Percentiles rank a stretch among this genome's conserved stretches.
Evolutionary conservation across 1,140 invertebrate species (phyloP).

Genomic region (Maconellicoccus hirsutus): DNA sequence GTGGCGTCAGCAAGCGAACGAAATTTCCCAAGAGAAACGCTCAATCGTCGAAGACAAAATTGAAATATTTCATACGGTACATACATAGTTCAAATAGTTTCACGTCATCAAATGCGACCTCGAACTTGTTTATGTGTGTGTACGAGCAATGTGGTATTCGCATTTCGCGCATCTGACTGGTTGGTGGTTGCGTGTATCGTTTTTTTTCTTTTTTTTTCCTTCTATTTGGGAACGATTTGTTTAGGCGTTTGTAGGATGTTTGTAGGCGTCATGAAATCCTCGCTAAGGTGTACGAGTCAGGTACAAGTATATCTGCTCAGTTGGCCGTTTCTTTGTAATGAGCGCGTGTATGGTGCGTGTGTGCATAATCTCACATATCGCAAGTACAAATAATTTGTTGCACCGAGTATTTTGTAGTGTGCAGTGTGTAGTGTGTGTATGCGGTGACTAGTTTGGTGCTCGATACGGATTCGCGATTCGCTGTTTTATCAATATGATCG

Average conservation of each 20-base stretch:
- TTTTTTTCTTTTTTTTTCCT: neutral
- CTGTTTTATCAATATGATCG: neutral
- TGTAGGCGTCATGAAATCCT: neutral
- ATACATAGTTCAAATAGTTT: no score
- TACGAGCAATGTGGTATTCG: neutral
- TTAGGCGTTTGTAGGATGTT: constrained; percentile 17
- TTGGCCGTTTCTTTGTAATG: neutral
- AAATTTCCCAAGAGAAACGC: no score
- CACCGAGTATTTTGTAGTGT: neutral
- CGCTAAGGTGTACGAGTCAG: neutral
- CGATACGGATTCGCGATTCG: neutral
- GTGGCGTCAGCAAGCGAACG: no score
- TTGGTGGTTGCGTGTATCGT: neutral
- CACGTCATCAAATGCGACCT: neutral
- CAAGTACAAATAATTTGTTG: no score
- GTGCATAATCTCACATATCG: no score
- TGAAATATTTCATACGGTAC: no score
- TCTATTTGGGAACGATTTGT: neutral
- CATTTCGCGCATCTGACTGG: neutral
- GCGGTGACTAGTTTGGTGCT: neutral
- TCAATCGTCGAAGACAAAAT: no score
- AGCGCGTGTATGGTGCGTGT: neutral
- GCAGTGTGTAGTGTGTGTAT: neutral
- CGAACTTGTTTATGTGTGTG: constrained; percentile 11
- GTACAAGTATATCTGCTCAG: neutral